Percentiles rank a stretch among this genome's conserved stretches.
Evolutionary conservation across 2,888 invertebrate species (phyloP).

Genomic region (Epinotia ramella): DNA sequence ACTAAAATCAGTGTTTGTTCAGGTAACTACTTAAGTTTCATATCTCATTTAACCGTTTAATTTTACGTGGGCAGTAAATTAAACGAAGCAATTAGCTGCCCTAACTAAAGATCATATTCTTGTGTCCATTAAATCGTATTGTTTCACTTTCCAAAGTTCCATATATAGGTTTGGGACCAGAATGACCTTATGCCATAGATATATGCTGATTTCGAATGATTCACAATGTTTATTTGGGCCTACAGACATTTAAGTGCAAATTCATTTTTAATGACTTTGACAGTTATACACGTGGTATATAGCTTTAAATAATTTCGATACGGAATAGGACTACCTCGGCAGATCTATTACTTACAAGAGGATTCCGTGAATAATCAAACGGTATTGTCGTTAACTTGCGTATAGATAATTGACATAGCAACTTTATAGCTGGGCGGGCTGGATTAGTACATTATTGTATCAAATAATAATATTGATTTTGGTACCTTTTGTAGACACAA

Average conservation of each 20-base stretch:
- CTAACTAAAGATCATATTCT: constrained; percentile 12
- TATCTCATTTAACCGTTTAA: constrained; percentile 15
- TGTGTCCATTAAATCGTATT: constrained; percentile 1
- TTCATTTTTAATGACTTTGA: background rate
- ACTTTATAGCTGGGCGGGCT: no score
- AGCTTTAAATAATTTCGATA: no score
- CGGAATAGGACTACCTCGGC: no score
- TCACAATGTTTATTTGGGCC: background rate
- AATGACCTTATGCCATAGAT: constrained; percentile 17
- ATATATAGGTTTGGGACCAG: constrained; percentile 5
- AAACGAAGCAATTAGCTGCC: background rate
- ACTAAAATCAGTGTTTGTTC: background rate
- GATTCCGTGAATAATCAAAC: no score
- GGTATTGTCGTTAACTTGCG: no score
- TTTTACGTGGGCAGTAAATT: constrained; percentile 16
- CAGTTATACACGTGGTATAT: no score
- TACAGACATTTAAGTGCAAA: background rate
- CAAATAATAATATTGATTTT: no score
- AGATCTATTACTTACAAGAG: no score
- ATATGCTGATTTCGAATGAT: background rate
- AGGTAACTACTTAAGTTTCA: constrained; percentile 8
- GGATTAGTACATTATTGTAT: no score
- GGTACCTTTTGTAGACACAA: constrained; percentile 1
- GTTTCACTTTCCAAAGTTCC: background rate
- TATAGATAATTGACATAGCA: no score